phyloP scores from a whole-genome alignment of 2,113 vertebrate genomes.

The Motacilla tschutschensis region DNA sequence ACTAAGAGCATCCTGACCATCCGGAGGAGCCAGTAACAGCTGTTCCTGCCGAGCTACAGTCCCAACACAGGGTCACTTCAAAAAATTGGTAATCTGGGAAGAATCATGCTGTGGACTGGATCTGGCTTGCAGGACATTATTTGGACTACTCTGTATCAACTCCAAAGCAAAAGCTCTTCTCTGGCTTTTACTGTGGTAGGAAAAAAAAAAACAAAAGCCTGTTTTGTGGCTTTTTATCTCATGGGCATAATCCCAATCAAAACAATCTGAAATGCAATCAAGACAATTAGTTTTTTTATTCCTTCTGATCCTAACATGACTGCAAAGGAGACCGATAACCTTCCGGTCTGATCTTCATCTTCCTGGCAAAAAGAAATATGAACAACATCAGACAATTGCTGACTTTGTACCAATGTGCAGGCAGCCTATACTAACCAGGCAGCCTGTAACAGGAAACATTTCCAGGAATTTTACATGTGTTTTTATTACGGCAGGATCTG shows the following conservation, averaged over 20 bases:
- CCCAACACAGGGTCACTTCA: constrained; percentile 27
- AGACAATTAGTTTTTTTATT: constrained; percentile 12
- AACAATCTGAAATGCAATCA: constrained; percentile 35
- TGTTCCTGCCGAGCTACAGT: constrained; percentile 17
- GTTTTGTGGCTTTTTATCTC: constrained; percentile 24
- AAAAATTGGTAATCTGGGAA: constrained; percentile 32
- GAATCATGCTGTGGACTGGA: constrained; percentile 10
- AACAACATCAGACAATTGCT: constrained; percentile 21
- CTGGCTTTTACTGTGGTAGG: neutral
- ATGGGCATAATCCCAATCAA: constrained; percentile 28
- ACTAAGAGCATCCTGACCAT: neutral
- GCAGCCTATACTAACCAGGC: constrained; percentile 27
- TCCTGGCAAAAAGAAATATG: constrained; percentile 5
- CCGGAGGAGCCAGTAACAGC: constrained; percentile 12
- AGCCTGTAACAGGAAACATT: constrained; percentile 32
- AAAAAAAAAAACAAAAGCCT: neutral
- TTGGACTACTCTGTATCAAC: neutral
- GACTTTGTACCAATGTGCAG: constrained; percentile 7
- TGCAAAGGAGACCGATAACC: neutral
- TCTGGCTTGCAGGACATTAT: constrained; percentile 18
- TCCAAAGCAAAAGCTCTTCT: constrained; percentile 24
- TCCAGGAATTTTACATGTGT: constrained; percentile 56
- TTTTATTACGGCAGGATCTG: constrained; percentile 24
- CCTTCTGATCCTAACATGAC: constrained; percentile 15
- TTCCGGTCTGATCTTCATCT: constrained; percentile 26